Conservation (phyloP, 2,113 vertebrate species). For the Antechinus flavipes region DNA sequence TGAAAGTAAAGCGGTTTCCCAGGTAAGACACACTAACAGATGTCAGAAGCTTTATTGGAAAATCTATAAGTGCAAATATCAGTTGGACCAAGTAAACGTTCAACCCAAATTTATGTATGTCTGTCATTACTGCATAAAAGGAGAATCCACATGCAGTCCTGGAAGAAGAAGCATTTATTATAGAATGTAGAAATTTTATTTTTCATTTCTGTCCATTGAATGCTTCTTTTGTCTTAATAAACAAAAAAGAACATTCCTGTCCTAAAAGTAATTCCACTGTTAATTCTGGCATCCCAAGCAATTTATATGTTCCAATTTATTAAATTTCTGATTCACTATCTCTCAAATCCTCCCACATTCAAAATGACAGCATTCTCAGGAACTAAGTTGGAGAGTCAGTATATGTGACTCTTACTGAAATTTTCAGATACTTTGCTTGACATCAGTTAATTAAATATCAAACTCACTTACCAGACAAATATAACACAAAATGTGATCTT, state of each 20-base stretch:
- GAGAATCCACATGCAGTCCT: conserved; percentile 85
- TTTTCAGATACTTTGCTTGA: neutral
- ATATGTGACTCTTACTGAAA: too few relatives aligned
- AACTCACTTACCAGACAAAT: conserved; percentile 82
- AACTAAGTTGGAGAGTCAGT: neutral
- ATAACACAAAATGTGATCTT: conserved; percentile 85
- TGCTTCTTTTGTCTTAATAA: neutral
- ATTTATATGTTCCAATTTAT: neutral
- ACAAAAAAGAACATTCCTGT: neutral
- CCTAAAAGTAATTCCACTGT: neutral
- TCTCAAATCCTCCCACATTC: neutral
- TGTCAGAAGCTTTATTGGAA: conserved; percentile 82
- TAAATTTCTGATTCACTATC: neutral
- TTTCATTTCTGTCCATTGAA: neutral
- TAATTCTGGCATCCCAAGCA: neutral
- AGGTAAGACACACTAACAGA: conserved; percentile 81
- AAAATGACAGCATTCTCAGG: neutral
- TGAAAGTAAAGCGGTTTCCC: conserved; percentile 84
- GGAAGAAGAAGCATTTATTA: neutral
- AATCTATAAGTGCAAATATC: conserved; percentile 86
- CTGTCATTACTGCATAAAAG: conserved; percentile 83
- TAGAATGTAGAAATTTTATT: too few relatives aligned
- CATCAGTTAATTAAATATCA: neutral
- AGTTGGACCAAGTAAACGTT: conserved; percentile 87
- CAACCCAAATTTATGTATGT: conserved; percentile 89